phyloP scores from a whole-genome alignment of 1,140 invertebrate genomes.

The Apocrypta bakeri region DNA sequence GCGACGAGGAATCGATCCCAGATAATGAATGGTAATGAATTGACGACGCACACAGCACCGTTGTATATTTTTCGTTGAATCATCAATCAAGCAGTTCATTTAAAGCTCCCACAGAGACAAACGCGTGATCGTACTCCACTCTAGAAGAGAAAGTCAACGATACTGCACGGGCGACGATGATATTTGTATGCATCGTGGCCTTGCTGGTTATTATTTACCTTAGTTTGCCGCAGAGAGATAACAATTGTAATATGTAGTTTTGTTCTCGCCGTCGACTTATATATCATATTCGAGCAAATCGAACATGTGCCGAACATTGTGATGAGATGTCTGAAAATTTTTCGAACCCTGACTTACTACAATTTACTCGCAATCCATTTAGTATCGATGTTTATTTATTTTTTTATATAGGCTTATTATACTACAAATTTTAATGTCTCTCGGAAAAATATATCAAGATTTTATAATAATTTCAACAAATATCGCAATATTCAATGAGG shows the following conservation, averaged over 20 bases:
- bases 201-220: constrained; percentile 24
- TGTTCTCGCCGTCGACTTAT: not conserved
- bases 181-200: constrained; percentile 44
- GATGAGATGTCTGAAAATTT: not conserved
- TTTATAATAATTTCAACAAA: not conserved
- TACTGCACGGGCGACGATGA: not conserved
- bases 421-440: not conserved
- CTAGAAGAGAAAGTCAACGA: constrained; percentile 18
- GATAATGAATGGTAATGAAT: constrained; percentile 35
- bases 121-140: constrained; percentile 16
- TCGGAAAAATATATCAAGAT: not conserved
- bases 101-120: not conserved
- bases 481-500: not conserved
- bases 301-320: not conserved
- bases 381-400: not conserved
- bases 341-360: not conserved
- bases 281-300: not conserved
- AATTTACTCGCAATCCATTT: not conserved
- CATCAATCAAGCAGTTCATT: not conserved
- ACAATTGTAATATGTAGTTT: constrained; percentile 22
- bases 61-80: constrained; percentile 3
- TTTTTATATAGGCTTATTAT: not conserved
- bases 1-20: constrained; percentile 32
- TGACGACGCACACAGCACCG: constrained; percentile 5
- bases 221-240: not conserved